A percentile compares a stretch with the other conserved stretches of the same genome.
Conservation (phyloP, 2,888 invertebrate species). For the Eucriotettix oculatus region DNA sequence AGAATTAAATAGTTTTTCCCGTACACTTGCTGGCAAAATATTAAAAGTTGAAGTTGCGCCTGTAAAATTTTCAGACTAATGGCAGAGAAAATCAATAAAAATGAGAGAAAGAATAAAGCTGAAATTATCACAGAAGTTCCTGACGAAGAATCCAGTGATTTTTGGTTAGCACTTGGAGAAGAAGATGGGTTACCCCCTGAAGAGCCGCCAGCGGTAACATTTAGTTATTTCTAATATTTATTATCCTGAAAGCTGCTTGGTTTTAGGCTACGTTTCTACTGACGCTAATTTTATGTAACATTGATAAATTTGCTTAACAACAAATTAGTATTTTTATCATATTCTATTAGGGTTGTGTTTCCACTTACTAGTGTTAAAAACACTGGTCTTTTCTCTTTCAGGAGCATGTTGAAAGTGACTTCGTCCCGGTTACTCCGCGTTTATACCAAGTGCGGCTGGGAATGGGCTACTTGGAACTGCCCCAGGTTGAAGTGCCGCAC, state of each 20-base stretch:
- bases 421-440: slow-evolving; percentile 48
- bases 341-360: too few species aligned
- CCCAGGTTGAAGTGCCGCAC: slow-evolving; percentile 71
- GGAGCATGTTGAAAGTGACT: slow-evolving; percentile 57
- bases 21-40: too few species aligned
- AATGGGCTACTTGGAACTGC: slow-evolving; percentile 95
- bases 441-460: slow-evolving; percentile 92
- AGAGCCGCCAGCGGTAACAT: slow-evolving; percentile 27
- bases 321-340: too few species aligned
- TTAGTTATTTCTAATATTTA: background rate
- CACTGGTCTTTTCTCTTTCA: slow-evolving; percentile 18
- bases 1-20: too few species aligned
- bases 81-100: slow-evolving; percentile 97
- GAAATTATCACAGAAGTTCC: slow-evolving; percentile 74
- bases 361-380: too few species aligned
- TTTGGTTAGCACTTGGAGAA: slow-evolving; percentile 60
- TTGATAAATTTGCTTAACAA: background rate
- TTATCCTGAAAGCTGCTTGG: background rate
- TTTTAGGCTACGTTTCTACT: background rate
- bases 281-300: background rate
- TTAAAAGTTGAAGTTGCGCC: too few species aligned
- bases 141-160: slow-evolving; percentile 66
- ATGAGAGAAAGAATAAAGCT: slow-evolving; percentile 88
- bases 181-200: slow-evolving; percentile 33
- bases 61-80: slow-evolving; percentile 42